Evolutionary conservation across 1,140 invertebrate species (phyloP), one percentile per base, ranked within the genome.

Genomic region (Gyrodactylus salaris): DNA sequence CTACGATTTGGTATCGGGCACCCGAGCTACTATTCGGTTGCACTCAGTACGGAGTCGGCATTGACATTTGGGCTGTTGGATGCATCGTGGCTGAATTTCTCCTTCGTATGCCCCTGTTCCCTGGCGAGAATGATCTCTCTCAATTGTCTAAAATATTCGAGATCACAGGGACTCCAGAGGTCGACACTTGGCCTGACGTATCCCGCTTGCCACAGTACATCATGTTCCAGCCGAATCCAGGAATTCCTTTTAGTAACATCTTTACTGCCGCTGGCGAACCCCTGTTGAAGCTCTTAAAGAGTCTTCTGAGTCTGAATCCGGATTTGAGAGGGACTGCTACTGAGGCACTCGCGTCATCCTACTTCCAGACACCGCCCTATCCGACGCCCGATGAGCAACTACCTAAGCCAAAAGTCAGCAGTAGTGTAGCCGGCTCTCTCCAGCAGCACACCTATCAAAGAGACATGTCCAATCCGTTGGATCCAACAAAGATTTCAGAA

Each of bases 11-110:
- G 83, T 83, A 81, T 76, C 85, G 91, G 79, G 85, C 88, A 68
- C 94, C 95, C 20, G 95, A 99, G 81, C 81, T 99, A 19, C 82
- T 99, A 20, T 97, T 90, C 83, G 95, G 94, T 68, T 89, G 92
- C 0, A 84, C 88, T 70, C 87, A 89, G 78, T 99, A 99, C 83
- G 88, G 89, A 7, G 88, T 87, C 72, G 90, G 89, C 1, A 87
- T 98, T n/a, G 95, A 98, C 78, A 93, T 96, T 83, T 99, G 94
- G 94, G 91, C 94, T 20, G 85, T 93, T 19, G 94, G 94, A 1
- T 99, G 95, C 80, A 98, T 99, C 78, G 79, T 98, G 75, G 94
- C 91, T 0, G 95, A 99, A 82, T 82, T 69, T 68, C 26, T 54
- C 74, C 75, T 78, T 1, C 73, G 83, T 82, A 86, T 87, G 20